Conservation (phyloP, 2,113 vertebrate species). For the Morone chrysops region DNA sequence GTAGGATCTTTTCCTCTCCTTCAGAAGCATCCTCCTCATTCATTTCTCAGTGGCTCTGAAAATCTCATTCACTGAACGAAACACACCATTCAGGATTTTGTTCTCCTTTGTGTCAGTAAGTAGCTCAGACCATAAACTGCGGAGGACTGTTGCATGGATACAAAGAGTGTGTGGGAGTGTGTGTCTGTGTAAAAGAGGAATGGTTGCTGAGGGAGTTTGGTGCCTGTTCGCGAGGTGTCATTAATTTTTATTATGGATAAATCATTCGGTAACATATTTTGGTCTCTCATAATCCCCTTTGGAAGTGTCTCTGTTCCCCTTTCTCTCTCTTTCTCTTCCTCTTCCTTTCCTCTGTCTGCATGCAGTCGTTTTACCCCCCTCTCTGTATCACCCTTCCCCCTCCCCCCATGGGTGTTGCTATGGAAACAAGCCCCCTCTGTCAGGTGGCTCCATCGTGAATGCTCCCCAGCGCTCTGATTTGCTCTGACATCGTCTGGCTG, state of each 20-base stretch:
- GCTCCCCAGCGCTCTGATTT: constrained; percentile 69
- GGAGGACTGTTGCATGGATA: constrained; percentile 70
- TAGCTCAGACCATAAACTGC: constrained; percentile 62
- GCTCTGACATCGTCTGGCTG: constrained; percentile 68
- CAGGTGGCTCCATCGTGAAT: constrained; percentile 68
- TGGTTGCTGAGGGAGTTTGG: background rate
- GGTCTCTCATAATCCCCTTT: constrained; percentile 28
- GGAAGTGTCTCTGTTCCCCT: constrained; percentile 30
- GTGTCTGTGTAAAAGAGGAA: background rate
- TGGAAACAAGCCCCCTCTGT: constrained; percentile 81
- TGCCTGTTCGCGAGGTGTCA: constrained; percentile 14
- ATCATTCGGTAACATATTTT: constrained; percentile 37
- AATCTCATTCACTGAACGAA: constrained; percentile 68
- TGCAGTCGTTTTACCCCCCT: constrained; percentile 3
- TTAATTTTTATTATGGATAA: constrained; percentile 39
- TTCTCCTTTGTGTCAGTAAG: constrained; percentile 65
- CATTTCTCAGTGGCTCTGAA: constrained; percentile 57
- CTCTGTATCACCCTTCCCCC: constrained; percentile 1
- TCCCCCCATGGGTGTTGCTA: constrained; percentile 65
- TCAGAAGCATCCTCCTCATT: constrained; percentile 68
- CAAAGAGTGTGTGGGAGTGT: constrained; percentile 45
- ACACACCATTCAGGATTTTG: constrained; percentile 68
- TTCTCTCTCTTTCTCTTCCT: constrained; percentile 17
- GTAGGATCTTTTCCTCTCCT: constrained; percentile 40
- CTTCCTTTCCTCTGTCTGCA: constrained; percentile 21